These are phyloP conservation scores for Mesitornis unicolor DNA, from an alignment of 2,113 vertebrate genomes.

Conservation along the genomic window DNA sequence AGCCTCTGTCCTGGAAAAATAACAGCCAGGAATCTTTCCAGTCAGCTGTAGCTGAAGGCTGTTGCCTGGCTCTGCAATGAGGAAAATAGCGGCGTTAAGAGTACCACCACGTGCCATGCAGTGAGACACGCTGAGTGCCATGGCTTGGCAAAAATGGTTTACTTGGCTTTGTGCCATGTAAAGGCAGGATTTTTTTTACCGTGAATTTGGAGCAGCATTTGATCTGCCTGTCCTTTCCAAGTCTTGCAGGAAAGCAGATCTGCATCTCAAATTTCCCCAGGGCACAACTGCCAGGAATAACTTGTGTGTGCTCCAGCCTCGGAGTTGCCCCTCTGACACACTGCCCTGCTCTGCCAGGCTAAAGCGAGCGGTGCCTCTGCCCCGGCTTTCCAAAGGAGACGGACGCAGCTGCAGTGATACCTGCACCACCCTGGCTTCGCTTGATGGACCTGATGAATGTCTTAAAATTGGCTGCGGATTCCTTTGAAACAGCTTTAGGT, in stretches of 20 bases:
- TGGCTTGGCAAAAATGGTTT: background rate
- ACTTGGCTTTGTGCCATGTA: background rate
- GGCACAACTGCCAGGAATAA: background rate
- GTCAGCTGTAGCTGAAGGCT: background rate
- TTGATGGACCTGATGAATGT: background rate
- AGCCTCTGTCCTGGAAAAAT: background rate
- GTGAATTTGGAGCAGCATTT: background rate
- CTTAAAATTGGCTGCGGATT: background rate
- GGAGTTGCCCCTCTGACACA: background rate
- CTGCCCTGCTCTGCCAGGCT: background rate
- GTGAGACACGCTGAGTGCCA: accelerated
- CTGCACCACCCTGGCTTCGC: background rate
- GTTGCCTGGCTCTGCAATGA: background rate
- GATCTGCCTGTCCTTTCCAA: background rate
- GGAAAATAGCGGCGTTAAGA: background rate
- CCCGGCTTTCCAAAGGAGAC: background rate
- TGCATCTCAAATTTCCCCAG: background rate
- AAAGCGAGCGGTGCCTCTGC: accelerated
- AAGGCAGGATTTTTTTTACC: background rate
- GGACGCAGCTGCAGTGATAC: background rate
- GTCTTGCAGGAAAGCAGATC: background rate
- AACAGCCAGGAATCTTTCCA: background rate
- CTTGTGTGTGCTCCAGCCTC: background rate
- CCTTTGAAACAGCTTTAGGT: background rate
- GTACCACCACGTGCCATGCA: accelerated